Conservation (phyloP, 2,113 vertebrate species). For the Heterotilapia buettikoferi region DNA sequence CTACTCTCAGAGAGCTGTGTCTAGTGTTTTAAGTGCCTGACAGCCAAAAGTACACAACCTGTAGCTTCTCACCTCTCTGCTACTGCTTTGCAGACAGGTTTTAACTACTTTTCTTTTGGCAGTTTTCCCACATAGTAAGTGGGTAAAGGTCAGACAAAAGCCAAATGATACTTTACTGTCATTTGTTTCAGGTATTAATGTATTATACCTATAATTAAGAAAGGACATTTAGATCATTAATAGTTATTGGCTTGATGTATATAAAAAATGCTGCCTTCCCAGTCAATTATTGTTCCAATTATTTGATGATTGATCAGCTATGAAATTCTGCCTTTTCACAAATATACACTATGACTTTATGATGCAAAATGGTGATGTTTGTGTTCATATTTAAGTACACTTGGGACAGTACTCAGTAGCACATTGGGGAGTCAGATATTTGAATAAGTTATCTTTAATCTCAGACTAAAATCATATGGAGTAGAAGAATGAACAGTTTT, state of each 20-base stretch:
- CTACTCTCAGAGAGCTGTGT: conserved; percentile 2
- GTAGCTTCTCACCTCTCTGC: neutral
- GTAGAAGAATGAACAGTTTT: neutral
- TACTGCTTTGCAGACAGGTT: neutral
- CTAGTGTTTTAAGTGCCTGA: conserved; percentile 23
- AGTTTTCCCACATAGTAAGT: neutral
- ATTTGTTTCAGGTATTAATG: neutral
- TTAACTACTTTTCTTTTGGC: conserved; percentile 2
- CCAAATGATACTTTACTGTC: neutral
- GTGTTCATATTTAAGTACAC: neutral
- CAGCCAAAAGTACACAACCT: conserved; percentile 5
- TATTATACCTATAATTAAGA: neutral
- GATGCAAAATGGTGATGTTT: neutral
- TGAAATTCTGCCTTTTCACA: neutral
- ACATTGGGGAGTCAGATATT: neutral
- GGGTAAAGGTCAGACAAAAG: neutral
- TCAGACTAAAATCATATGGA: neutral
- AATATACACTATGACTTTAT: neutral
- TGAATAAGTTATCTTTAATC: neutral
- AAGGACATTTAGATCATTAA: neutral
- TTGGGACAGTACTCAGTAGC: neutral
- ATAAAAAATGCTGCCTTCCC: neutral
- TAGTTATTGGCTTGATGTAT: neutral
- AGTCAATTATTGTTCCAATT: neutral
- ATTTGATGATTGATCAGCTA: neutral